Percentiles rank a stretch among this genome's conserved stretches.
These are phyloP conservation scores for Morpho helenor DNA, from an alignment of 2,888 invertebrate genomes.

Conservation along the genomic window DNA sequence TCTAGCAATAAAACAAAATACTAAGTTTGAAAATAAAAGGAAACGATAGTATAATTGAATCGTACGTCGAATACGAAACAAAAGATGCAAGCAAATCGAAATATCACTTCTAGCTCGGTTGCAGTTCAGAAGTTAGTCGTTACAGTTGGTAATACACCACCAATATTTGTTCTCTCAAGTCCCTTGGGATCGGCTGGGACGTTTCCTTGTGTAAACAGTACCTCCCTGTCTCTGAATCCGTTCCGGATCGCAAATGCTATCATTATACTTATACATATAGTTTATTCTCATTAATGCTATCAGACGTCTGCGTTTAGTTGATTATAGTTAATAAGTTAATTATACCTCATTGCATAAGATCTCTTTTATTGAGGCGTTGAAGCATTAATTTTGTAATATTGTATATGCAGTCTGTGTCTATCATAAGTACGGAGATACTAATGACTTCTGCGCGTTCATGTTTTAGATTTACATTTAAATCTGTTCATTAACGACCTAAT, in stretches of 20 bases:
- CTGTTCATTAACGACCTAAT: no score
- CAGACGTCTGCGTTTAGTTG: conserved; percentile 5
- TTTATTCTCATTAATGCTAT: conserved; percentile 4
- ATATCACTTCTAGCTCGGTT: not conserved
- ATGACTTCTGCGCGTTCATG: not conserved
- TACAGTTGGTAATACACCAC: conserved; percentile 61
- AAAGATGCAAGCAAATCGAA: not conserved
- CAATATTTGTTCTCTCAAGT: conserved; percentile 63
- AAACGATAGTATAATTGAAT: no score
- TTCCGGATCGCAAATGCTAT: conserved; percentile 37
- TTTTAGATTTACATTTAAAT: not conserved
- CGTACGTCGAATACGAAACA: not conserved
- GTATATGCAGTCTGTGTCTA: conserved; percentile 1
- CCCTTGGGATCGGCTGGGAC: conserved; percentile 46
- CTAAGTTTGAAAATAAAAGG: no score
- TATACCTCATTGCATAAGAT: conserved; percentile 21
- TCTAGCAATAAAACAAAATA: no score
- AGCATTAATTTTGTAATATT: conserved; percentile 5
- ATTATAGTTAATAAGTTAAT: conserved; percentile 25
- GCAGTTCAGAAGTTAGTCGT: conserved; percentile 47
- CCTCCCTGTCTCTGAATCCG: conserved; percentile 46
- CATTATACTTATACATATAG: conserved; percentile 29
- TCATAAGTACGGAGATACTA: not conserved
- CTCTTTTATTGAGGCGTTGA: conserved; percentile 21
- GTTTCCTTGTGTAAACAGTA: conserved; percentile 56